Conservation (phyloP, 2,888 invertebrate genomes). For the Altica lythri region DNA sequence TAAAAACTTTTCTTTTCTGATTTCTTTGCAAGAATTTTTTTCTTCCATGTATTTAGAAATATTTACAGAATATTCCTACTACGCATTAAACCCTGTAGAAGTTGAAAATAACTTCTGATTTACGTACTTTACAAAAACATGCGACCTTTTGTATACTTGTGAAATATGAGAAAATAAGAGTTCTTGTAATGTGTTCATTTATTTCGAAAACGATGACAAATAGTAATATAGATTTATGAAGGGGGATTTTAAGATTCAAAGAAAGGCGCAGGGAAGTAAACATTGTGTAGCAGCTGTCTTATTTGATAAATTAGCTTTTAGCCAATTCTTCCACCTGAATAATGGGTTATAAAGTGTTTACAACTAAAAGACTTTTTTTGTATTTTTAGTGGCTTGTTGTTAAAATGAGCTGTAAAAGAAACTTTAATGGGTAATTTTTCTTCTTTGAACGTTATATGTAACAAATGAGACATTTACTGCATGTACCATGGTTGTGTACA, state of each 20-base stretch:
- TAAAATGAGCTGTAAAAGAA: too few species aligned
- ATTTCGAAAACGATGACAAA: constrained; percentile 23
- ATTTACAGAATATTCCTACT: too few species aligned
- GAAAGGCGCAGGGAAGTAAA: constrained; percentile 15
- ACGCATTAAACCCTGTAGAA: neutral
- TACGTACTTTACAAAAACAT: constrained; percentile 6
- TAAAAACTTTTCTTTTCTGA: too few species aligned
- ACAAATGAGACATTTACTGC: too few species aligned
- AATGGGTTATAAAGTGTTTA: constrained; percentile 4
- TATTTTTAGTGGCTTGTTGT: constrained; percentile 3
- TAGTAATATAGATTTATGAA: constrained; percentile 22
- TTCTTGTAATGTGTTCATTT: constrained; percentile 18
- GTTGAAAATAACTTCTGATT: constrained; percentile 8
- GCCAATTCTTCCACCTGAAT: constrained; percentile 11
- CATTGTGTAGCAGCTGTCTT: constrained; percentile 4
- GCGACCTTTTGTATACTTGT: constrained; percentile 4
- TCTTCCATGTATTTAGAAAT: too few species aligned
- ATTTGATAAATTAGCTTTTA: constrained; percentile 15
- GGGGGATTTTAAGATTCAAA: constrained; percentile 17
- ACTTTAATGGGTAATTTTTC: too few species aligned
- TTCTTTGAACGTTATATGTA: too few species aligned
- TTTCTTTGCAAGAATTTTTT: too few species aligned
- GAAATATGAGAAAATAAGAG: constrained; percentile 23
- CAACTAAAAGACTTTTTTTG: neutral
- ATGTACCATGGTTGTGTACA: too few species aligned